Base-by-base conservation (phyloP, 2,888 invertebrate species). In the Cylloceria caligata region DNA sequence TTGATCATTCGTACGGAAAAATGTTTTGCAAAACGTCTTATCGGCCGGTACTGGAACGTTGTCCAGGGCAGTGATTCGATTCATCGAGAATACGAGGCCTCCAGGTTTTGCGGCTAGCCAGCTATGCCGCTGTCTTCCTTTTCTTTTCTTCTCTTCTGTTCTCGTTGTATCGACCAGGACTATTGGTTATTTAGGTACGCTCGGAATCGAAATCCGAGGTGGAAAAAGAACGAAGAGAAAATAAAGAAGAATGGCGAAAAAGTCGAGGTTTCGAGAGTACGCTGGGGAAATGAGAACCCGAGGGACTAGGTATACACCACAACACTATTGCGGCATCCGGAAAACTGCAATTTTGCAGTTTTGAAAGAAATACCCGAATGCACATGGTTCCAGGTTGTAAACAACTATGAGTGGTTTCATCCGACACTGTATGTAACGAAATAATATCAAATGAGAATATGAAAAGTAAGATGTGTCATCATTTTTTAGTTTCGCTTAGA, bases 41-140 rank as follows among this genome's bases (percentile, higher is more conserved):
- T 39, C 65, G 74, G 72, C 73, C 42, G 75, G 55, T 24, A n/a
- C 9, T 11, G 30, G 13, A 30, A n/a, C 34, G 49, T 52, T 36
- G 52, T 49, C 24, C 47, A 45, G 45, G 19, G 27, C 39, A 73
- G 83, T 80, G 85, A 86, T 85, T 86, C 83, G 83, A 73, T 76
- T 80, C 64, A 52, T 69, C 68, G 39, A 57, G 30, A 19, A 55
- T 30, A 30, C 68, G 69, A 65, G 55, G 62, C 52, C 64, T 64
- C 36, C 13, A 55, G 55, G 55, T 64, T 52, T 64, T 60, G 47
- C 60, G 52, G 24, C 27, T 49, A 62, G 34, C 68, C 49, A 49
- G 13, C 27, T 19, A 49, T 9, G 7, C n/a, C 34, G 27, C 24
- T 19, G 16, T 60, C 64, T 55, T 64, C 19, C 57, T 24, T 62